Evolutionary conservation across 2,888 invertebrate genomes (phyloP).

Genomic region (Eupsilia transversa): DNA sequence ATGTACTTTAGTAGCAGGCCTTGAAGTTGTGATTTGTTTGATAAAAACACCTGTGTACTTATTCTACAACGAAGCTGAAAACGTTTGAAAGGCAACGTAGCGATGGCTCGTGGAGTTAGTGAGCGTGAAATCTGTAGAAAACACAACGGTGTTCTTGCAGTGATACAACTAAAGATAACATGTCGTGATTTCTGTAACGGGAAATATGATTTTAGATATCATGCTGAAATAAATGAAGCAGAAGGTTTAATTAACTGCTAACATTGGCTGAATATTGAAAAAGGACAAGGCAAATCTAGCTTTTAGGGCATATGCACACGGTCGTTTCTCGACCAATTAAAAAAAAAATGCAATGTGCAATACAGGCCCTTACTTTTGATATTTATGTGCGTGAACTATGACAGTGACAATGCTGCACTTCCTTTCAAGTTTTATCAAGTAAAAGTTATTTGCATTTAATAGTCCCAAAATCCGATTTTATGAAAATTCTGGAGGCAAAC

Average conservation of each 20-base stretch:
- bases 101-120: conserved; percentile 30
- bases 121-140: conserved; percentile 53
- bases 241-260: neutral
- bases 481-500: neutral
- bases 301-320: neutral
- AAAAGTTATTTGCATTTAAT: neutral
- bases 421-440: neutral
- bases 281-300: no score
- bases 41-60: conserved; percentile 17
- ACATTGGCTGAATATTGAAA: neutral
- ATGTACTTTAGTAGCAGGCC: conserved; percentile 15
- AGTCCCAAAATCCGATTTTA: neutral
- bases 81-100: conserved; percentile 51
- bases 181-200: neutral
- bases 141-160: conserved; percentile 31
- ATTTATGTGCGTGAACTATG: neutral
- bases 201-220: neutral
- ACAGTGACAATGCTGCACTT: neutral
- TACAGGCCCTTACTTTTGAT: neutral
- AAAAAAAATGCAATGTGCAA: neutral
- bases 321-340: no score
- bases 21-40: conserved; percentile 28
- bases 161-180: conserved; percentile 29
- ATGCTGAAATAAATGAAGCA: neutral
- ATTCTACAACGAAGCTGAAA: conserved; percentile 43